Conservation (phyloP, 2,797 vertebrate species). For the Anas acuta region DNA sequence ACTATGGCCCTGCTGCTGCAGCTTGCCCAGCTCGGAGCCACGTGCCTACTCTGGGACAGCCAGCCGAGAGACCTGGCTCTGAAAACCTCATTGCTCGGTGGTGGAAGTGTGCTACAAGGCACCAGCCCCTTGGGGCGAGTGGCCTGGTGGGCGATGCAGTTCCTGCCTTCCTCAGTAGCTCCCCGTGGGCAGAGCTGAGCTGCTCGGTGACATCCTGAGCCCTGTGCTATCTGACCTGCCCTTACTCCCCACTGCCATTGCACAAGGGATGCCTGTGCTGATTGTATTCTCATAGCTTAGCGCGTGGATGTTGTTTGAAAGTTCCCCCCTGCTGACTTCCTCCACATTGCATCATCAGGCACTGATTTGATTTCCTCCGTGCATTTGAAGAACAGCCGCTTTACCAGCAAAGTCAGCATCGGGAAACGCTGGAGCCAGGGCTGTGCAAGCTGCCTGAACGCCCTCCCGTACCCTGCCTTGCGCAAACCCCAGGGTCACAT, state of each 20-base stretch:
- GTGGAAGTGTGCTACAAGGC: fast-evolving
- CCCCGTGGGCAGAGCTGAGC: fast-evolving
- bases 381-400: not conserved
- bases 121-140: not conserved
- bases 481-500: not conserved
- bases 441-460: not conserved
- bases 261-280: not conserved
- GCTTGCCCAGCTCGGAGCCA: not conserved
- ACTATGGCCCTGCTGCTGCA: not conserved
- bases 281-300: not conserved
- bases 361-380: not conserved
- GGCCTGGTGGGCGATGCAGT: no score
- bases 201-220: not conserved
- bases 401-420: not conserved
- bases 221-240: not conserved
- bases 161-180: fast-evolving
- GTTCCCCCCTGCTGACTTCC: not conserved
- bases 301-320: not conserved
- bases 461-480: not conserved
- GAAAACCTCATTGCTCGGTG: not conserved
- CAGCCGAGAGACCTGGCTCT: not conserved
- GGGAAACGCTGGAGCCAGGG: fast-evolving
- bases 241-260: fast-evolving
- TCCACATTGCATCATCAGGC: not conserved
- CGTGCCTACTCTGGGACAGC: fast-evolving